Percentiles rank a stretch among this genome's conserved stretches.
Conservation (phyloP, 2,888 invertebrate species). For the Ormyrus rosae region DNA sequence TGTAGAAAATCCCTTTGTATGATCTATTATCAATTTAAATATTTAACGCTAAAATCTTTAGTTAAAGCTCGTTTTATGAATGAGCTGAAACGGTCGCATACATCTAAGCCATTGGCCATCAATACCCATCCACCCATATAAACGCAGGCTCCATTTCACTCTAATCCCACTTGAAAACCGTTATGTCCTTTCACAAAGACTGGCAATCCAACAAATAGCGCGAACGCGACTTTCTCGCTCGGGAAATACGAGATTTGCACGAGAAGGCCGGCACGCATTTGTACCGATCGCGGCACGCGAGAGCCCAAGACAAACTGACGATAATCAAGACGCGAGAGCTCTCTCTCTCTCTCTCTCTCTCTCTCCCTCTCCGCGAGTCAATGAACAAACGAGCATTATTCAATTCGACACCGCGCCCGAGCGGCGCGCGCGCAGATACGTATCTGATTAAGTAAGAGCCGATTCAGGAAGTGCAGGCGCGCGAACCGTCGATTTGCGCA, state of each 20-base stretch:
- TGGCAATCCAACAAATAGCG: neutral
- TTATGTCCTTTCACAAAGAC: neutral
- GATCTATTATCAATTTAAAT: too few relatives aligned
- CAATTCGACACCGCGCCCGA: slow-evolving; percentile 28
- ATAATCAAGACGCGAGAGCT: slow-evolving; percentile 22
- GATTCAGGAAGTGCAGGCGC: slow-evolving; percentile 27
- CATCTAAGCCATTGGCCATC: too few relatives aligned
- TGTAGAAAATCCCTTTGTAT: too few relatives aligned
- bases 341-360: too few relatives aligned
- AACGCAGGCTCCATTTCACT: too few relatives aligned
- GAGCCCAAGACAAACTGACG: neutral
- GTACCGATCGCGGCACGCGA: neutral
- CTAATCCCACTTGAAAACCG: neutral
- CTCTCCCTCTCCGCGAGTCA: slow-evolving; percentile 9
- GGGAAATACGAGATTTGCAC: slow-evolving; percentile 4
- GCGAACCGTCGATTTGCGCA: neutral
- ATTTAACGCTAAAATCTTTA: too few relatives aligned
- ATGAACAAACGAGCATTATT: slow-evolving; percentile 48
- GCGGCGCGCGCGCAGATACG: neutral
- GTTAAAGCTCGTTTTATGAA: too few relatives aligned
- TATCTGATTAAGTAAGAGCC: slow-evolving; percentile 25
- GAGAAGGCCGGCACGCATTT: slow-evolving; percentile 7
- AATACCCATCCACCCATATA: neutral
- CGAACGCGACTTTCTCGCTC: neutral
- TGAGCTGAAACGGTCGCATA: too few relatives aligned